Conservation (phyloP, 92 coral and sea anemone genomes). For the Bergia puertoricense region DNA sequence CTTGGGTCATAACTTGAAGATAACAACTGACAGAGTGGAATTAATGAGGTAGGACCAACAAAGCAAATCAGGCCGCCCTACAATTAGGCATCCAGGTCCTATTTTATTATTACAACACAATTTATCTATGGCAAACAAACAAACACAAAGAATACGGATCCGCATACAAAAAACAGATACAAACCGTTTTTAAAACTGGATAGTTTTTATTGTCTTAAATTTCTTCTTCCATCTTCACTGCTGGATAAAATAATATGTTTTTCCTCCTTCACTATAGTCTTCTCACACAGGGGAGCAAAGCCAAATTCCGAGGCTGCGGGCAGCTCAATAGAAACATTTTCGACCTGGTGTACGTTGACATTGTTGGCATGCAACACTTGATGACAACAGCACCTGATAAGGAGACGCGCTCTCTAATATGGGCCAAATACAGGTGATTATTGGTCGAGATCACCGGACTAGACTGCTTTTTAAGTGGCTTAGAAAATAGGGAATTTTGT, state of each 20-base stretch:
- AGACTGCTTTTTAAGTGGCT: not conserved
- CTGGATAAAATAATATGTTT: not conserved
- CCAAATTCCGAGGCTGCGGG: slow-evolving; percentile 58
- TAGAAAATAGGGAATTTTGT: not conserved
- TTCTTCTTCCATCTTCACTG: too few species aligned
- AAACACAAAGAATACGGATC: too few species aligned
- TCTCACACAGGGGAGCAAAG: slow-evolving; percentile 45
- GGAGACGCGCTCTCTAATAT: slow-evolving; percentile 55
- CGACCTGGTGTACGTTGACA: slow-evolving; percentile 84
- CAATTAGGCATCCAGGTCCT: not conserved
- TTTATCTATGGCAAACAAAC: too few species aligned
- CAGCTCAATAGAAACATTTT: slow-evolving; percentile 45
- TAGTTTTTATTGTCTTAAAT: too few species aligned
- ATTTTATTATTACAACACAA: not conserved
- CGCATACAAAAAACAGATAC: too few species aligned
- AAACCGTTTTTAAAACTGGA: too few species aligned
- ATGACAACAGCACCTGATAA: slow-evolving; percentile 57
- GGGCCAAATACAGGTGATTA: slow-evolving; percentile 72
- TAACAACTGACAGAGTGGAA: slow-evolving; percentile 60
- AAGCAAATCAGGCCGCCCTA: too few species aligned
- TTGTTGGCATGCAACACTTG: slow-evolving; percentile 70
- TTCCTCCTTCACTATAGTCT: slow-evolving; percentile 3
- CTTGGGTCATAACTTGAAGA: slow-evolving; percentile 79
- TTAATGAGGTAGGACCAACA: slow-evolving; percentile 55
- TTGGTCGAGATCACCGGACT: not conserved